Percentiles rank a stretch among this genome's conserved stretches.
phyloP scores from a whole-genome alignment of 2,797 vertebrate genomes.

The Alosa sapidissima region DNA sequence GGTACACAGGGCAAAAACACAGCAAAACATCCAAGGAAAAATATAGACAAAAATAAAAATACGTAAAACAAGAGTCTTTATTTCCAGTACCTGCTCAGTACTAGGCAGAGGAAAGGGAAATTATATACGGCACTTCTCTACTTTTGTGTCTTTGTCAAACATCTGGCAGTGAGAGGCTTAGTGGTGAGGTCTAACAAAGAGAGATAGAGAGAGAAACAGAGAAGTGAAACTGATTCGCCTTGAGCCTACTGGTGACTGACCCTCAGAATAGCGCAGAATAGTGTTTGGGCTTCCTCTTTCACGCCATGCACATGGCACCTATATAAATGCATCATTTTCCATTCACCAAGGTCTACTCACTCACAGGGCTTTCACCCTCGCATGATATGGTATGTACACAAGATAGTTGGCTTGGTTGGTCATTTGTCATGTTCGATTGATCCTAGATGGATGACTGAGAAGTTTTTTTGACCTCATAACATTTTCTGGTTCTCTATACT shows the following conservation, averaged over 20 bases:
- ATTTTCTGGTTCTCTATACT: too few species aligned
- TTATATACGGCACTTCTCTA: background rate
- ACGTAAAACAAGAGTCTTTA: too few species aligned
- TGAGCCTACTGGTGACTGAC: too few species aligned
- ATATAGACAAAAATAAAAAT: too few species aligned
- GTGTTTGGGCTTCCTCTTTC: background rate
- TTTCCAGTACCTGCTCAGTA: too few species aligned
- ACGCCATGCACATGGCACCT: background rate
- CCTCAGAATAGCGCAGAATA: background rate
- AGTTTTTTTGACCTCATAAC: background rate
- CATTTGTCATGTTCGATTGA: background rate
- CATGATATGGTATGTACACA: slow-evolving; percentile 4
- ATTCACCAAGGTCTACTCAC: background rate
- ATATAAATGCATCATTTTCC: background rate
- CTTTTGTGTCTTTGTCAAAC: background rate
- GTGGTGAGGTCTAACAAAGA: background rate
- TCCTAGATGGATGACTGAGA: background rate
- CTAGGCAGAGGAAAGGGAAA: background rate
- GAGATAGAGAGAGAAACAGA: background rate
- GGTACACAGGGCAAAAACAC: too few species aligned
- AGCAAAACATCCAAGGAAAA: too few species aligned
- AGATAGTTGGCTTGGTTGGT: background rate
- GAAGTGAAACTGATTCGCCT: background rate
- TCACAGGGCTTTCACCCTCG: background rate
- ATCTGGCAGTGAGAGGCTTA: background rate